Percentiles rank a stretch among this genome's conserved stretches.
These are phyloP conservation scores for Gorsachius goisagi DNA, from an alignment of 2,113 vertebrate species.

Conservation along the genomic window DNA sequence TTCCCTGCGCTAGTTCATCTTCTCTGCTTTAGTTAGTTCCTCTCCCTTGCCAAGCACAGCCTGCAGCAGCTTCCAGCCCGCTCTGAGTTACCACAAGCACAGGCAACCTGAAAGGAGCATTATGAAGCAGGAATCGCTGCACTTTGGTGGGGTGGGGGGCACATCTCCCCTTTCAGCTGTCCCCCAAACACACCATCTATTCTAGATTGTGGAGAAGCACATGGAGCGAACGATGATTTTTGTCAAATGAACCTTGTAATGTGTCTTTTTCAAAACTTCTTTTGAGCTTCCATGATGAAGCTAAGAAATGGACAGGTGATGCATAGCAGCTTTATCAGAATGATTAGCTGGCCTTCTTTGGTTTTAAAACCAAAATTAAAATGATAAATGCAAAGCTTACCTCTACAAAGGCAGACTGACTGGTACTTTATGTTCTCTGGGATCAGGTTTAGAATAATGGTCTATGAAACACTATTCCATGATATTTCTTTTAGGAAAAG, in stretches of 20 bases:
- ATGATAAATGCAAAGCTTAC: neutral
- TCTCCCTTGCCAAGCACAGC: neutral
- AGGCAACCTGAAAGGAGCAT: accelerated
- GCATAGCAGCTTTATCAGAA: neutral
- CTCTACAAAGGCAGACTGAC: neutral
- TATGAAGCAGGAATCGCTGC: neutral
- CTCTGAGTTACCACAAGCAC: neutral
- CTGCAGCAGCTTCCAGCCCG: neutral
- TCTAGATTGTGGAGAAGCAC: neutral
- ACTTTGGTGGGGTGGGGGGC: neutral
- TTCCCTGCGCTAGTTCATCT: neutral
- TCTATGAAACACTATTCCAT: neutral
- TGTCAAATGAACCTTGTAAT: neutral
- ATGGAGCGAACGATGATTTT: neutral
- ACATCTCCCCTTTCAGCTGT: neutral
- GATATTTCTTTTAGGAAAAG: neutral
- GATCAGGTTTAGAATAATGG: neutral
- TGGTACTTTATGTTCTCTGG: neutral
- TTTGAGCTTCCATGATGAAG: neutral
- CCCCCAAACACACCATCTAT: neutral
- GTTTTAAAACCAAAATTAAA: neutral
- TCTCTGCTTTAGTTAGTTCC: neutral
- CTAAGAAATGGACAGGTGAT: neutral
- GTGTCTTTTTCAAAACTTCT: neutral
- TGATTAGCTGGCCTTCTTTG: neutral